These are phyloP conservation scores for Eupeodes latifasciatus DNA, from an alignment of 2,888 invertebrate genomes.

Conservation along the genomic window DNA sequence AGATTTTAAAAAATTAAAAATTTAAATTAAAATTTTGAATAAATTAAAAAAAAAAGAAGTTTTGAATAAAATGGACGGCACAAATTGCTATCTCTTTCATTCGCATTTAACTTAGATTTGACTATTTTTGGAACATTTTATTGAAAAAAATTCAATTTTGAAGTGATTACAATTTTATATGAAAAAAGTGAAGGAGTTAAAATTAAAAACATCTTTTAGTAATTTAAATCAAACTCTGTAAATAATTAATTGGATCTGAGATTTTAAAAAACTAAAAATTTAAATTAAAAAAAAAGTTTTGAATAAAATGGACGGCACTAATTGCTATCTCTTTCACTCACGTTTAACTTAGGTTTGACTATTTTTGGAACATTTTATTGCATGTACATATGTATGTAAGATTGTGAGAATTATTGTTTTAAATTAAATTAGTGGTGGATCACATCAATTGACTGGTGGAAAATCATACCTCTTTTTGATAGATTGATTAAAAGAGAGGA, in stretches of 20 bases:
- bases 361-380: too few relatives aligned
- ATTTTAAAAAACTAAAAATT: neutral
- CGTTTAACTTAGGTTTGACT: too few relatives aligned
- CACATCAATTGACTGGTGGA: slow-evolving; percentile 9
- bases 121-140: too few relatives aligned
- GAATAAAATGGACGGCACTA: neutral
- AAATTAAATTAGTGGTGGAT: neutral
- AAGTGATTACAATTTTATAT: neutral
- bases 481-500: neutral
- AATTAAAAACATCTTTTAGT: too few relatives aligned
- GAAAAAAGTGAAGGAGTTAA: too few relatives aligned
- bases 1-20: neutral
- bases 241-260: neutral
- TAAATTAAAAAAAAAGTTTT: neutral
- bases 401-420: too few relatives aligned
- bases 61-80: neutral
- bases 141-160: neutral
- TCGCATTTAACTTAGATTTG: neutral
- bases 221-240: too few relatives aligned
- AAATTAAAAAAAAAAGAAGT: neutral
- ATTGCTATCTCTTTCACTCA: neutral
- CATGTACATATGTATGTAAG: too few relatives aligned
- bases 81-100: neutral
- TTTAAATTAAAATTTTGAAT: neutral
- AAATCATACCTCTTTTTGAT: slow-evolving; percentile 9